These are phyloP conservation scores for Pterocles burchelli DNA, from an alignment of 2,113 vertebrate species.

Conservation along the genomic window DNA sequence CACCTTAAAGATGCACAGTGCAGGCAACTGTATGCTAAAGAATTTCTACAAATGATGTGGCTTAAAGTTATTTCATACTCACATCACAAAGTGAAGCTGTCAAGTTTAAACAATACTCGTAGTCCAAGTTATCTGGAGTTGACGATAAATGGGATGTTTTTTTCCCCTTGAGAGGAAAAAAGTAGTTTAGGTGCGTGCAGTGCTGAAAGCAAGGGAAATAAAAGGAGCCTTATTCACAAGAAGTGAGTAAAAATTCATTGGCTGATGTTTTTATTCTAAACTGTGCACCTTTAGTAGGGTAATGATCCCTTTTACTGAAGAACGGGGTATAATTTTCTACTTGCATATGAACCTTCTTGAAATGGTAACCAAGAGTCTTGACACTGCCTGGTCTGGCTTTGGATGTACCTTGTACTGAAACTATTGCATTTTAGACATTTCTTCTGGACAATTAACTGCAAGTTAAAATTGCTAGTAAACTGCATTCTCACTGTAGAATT, in stretches of 20 bases:
- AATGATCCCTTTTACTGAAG: slow-evolving; percentile 33
- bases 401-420: slow-evolving; percentile 45
- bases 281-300: slow-evolving; percentile 48
- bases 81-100: not conserved
- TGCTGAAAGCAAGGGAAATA: not conserved
- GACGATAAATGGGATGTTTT: not conserved
- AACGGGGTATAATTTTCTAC: slow-evolving; percentile 1
- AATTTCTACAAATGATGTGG: not conserved
- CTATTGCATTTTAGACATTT: not conserved
- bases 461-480: slow-evolving; percentile 29
- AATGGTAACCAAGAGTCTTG: slow-evolving; percentile 33
- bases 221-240: not conserved
- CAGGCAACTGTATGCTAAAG: not conserved
- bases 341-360: slow-evolving; percentile 20
- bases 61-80: not conserved
- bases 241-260: not conserved
- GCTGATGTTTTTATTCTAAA: slow-evolving; percentile 46
- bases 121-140: not conserved
- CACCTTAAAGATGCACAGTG: slow-evolving; percentile 44
- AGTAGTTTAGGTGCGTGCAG: not conserved
- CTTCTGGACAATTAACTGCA: slow-evolving; percentile 12
- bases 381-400: slow-evolving; percentile 36
- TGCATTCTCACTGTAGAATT: slow-evolving; percentile 65
- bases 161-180: not conserved
- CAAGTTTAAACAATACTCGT: not conserved